A percentile compares a stretch with the other conserved stretches of the same genome.
Conservation (phyloP, 2,113 vertebrate species). For the Octodon degus region DNA sequence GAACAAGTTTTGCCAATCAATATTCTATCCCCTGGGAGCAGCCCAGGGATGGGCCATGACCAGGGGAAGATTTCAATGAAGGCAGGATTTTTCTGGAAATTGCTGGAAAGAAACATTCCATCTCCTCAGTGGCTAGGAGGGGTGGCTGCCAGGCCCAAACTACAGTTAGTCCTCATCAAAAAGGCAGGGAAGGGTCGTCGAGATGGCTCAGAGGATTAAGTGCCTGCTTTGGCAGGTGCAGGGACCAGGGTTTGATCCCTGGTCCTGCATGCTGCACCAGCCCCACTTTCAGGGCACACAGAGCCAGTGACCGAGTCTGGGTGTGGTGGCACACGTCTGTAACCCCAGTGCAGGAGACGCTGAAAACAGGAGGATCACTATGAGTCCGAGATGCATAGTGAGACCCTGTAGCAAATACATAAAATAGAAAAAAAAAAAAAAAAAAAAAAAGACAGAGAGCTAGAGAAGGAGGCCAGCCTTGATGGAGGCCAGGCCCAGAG, state of each 20-base stretch:
- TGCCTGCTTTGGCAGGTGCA: too few relatives aligned
- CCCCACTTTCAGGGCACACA: too few relatives aligned
- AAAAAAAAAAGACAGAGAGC: not conserved
- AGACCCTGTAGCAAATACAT: too few relatives aligned
- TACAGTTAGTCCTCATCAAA: not conserved
- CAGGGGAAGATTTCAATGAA: not conserved
- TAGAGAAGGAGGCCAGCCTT: not conserved
- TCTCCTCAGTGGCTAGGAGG: not conserved
- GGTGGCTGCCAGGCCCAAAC: not conserved
- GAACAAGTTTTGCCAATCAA: not conserved
- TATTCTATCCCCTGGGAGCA: not conserved
- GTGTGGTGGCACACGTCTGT: too few relatives aligned
- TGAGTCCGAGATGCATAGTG: too few relatives aligned
- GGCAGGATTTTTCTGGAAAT: not conserved
- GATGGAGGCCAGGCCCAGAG: not conserved
- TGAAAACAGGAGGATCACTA: too few relatives aligned
- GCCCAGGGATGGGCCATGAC: not conserved
- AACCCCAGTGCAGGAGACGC: too few relatives aligned
- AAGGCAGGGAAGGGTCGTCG: not conserved
- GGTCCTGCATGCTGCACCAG: too few relatives aligned
- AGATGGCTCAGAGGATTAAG: too few relatives aligned
- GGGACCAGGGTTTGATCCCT: too few relatives aligned
- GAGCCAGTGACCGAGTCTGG: too few relatives aligned
- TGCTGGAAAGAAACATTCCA: not conserved
- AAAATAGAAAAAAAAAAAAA: too few relatives aligned